These are phyloP conservation scores for Blastobasis lacticolella DNA, from an alignment of 2,888 invertebrate genomes.

Conservation along the genomic window DNA sequence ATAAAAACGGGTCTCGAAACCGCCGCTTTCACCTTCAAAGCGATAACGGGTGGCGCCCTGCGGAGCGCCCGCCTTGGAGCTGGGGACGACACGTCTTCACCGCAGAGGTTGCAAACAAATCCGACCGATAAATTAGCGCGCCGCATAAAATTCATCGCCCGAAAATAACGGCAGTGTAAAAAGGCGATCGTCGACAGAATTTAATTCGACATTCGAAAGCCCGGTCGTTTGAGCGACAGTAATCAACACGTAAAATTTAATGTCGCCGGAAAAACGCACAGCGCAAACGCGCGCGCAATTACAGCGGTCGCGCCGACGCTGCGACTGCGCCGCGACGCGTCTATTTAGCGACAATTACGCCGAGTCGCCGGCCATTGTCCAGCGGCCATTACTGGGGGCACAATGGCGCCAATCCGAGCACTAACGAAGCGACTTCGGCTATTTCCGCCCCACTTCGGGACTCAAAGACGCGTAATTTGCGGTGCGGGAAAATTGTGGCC, in stretches of 20 bases:
- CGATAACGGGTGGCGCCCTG: too few species aligned
- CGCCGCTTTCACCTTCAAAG: too few species aligned
- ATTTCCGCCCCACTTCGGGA: conserved; percentile 20
- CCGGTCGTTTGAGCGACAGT: conserved; percentile 51
- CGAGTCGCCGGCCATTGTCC: conserved; percentile 67
- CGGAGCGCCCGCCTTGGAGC: too few species aligned
- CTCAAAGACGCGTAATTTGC: conserved; percentile 69
- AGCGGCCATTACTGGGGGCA: conserved; percentile 51
- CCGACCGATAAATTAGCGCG: conserved; percentile 38
- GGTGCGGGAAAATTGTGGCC: conserved; percentile 55
- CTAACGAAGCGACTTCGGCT: conserved; percentile 68
- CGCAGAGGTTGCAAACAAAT: conserved; percentile 17
- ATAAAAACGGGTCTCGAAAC: too few species aligned
- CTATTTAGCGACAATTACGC: conserved; percentile 67
- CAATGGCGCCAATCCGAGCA: conserved; percentile 62
- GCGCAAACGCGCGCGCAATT: too few species aligned
- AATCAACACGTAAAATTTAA: conserved; percentile 58
- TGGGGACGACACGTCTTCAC: conserved; percentile 5
- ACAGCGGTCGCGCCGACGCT: conserved; percentile 9
- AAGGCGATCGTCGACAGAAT: conserved; percentile 49
- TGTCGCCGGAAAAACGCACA: conserved; percentile 17
- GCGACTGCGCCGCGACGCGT: conserved; percentile 46
- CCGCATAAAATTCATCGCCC: conserved; percentile 39
- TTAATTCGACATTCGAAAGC: conserved; percentile 50
- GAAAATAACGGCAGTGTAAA: conserved; percentile 50